These are phyloP conservation scores for Liodrosophila aerea DNA, from an alignment of 2,888 invertebrate species.

Conservation along the genomic window DNA sequence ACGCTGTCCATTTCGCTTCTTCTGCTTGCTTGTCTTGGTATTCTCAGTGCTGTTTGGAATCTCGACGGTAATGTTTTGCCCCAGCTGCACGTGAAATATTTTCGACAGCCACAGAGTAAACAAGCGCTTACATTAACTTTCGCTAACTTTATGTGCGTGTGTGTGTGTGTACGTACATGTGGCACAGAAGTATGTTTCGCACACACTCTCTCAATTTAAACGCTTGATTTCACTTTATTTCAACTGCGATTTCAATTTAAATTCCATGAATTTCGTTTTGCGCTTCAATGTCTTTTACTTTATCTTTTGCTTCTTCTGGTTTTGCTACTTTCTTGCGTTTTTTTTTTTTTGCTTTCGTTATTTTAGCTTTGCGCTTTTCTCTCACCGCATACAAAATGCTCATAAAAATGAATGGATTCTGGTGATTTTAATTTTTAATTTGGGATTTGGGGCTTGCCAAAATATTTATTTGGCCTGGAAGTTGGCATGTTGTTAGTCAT, in stretches of 20 bases:
- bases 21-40: conserved; percentile 4
- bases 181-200: conserved; percentile 5
- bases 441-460: conserved; percentile 40
- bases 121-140: conserved; percentile 73
- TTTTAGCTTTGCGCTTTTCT: conserved; percentile 10
- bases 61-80: conserved; percentile 65
- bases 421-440: conserved; percentile 73
- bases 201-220: conserved; percentile 61
- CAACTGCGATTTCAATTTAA: conserved; percentile 77
- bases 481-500: conserved; percentile 15
- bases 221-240: conserved; percentile 78
- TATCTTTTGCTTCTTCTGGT: conserved; percentile 28
- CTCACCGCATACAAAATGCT: conserved; percentile 30
- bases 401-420: conserved; percentile 61
- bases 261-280: conserved; percentile 63
- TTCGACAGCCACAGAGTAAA: conserved; percentile 73
- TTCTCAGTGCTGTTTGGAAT: conserved; percentile 30
- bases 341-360: not conserved
- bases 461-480: conserved; percentile 13
- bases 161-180: conserved; percentile 5
- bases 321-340: not conserved
- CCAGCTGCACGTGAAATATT: conserved; percentile 72
- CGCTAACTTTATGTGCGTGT: conserved; percentile 33
- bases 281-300: conserved; percentile 53
- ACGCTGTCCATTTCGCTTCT: conserved; percentile 10